Evolutionary conservation across 2,113 vertebrate genomes (phyloP).

Genomic region (Tricholaema leucomelas): DNA sequence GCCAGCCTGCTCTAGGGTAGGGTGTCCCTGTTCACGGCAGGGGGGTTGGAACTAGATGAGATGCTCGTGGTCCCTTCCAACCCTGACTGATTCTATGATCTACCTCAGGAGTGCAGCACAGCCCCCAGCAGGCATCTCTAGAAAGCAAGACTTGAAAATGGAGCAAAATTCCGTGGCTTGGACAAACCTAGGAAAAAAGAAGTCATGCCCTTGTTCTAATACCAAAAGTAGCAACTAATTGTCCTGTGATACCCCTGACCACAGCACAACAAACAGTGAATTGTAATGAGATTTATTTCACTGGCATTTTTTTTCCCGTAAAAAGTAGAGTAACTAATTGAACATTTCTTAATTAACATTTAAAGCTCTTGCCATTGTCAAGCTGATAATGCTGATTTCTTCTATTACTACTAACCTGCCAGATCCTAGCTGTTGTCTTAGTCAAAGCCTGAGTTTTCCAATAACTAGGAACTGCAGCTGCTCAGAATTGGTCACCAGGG

Average conservation of each 20-base stretch:
- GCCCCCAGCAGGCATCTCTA: neutral
- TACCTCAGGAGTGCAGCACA: neutral
- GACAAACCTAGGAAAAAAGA: neutral
- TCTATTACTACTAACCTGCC: neutral
- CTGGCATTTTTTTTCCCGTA: neutral
- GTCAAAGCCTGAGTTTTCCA: slow-evolving; percentile 41
- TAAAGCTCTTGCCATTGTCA: neutral
- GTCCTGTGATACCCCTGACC: neutral
- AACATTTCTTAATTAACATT: neutral
- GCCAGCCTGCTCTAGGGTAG: no score
- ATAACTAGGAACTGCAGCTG: slow-evolving; percentile 60
- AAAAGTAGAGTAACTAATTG: neutral
- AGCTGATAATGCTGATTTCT: neutral
- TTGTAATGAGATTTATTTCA: neutral
- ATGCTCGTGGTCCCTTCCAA: no score
- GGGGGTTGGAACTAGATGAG: no score
- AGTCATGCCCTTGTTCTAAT: neutral
- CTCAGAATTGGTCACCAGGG: neutral
- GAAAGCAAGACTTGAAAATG: neutral
- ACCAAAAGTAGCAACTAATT: neutral
- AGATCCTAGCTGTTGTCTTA: slow-evolving; percentile 25
- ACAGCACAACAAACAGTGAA: neutral
- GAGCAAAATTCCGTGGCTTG: neutral
- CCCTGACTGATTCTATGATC: neutral
- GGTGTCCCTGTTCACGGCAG: no score